Evolutionary conservation across 2,888 invertebrate genomes (phyloP), one percentile per base, ranked within the genome.

Genomic region (Apeira syringaria): DNA sequence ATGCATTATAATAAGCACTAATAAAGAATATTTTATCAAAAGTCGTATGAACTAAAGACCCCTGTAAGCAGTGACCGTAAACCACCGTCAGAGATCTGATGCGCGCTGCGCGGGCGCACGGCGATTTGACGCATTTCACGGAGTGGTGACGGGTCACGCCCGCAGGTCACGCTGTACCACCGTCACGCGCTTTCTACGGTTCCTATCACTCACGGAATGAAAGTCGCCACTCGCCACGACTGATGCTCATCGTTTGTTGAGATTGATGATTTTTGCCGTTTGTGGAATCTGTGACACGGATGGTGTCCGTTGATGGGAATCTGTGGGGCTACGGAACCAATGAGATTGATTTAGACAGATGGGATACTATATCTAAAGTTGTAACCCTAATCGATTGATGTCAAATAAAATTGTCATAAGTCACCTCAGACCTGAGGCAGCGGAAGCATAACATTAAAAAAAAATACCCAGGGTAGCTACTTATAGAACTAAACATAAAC

Each of bases 81-180:
- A 65, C 65, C 71, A 74, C 72, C 56, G 68, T 48, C 53, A 52
- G 46, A 41, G 52, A 45, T 33, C 28, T 38, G 38, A 41, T 53
- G 77, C 22, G 12, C 4, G 28, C 17, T 26, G 45, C 80, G 80
- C 80, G 78, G 71, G 80, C 83, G 80, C 88, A 89, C 88, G 88
- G 84, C 88, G 86, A 89, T 89, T 89, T 88, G 84, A 80, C 86
- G 80, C 79, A 79, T 87, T 82, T 81, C 84, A 88, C 83, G 84
- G 75, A 68, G 68, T 68, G 59, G 57, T 66, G 67, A 57, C 77
- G 68, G 84, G 83, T 82, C 84, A 81, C 81, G 84, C 63, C 64
- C 69, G 64, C 71, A 59, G 84, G 84, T 87, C 86, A 85, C 84
- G 85, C 73, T 71, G 74, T 69, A 13, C 22, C 80, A 71, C 76